phyloP scores from a whole-genome alignment of 2,113 vertebrate genomes.

The Phrynocephalus versicolor region DNA sequence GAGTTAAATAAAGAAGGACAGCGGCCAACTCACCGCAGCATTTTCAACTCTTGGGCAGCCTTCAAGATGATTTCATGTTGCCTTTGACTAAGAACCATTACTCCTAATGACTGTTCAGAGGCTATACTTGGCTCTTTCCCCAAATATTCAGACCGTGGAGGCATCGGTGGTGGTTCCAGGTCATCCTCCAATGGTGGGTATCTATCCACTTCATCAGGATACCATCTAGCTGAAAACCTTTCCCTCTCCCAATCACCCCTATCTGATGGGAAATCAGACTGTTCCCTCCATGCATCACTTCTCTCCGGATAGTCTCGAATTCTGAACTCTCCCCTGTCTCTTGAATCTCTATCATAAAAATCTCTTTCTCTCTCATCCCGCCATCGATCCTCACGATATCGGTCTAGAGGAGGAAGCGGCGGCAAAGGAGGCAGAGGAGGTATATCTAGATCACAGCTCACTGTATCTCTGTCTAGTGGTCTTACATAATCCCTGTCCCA shows the following conservation, averaged over 20 bases:
- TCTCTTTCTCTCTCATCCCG: slow-evolving; percentile 82
- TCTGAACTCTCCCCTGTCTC: slow-evolving; percentile 84
- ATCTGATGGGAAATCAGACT: slow-evolving; percentile 78
- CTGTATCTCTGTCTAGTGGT: slow-evolving; percentile 82
- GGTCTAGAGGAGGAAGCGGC: slow-evolving; percentile 82
- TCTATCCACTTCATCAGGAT: slow-evolving; percentile 75
- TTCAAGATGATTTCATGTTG: slow-evolving; percentile 99
- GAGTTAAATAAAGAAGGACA: neutral
- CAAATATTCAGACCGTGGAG: slow-evolving; percentile 77
- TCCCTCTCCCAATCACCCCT: slow-evolving; percentile 86
- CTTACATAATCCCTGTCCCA: slow-evolving; percentile 80
- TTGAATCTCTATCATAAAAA: slow-evolving; percentile 83
- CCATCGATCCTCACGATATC: slow-evolving; percentile 86
- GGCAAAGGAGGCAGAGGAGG: slow-evolving; percentile 80
- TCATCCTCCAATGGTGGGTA: slow-evolving; percentile 77
- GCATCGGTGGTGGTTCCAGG: slow-evolving; percentile 64
- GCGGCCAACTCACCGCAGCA: slow-evolving; percentile 87
- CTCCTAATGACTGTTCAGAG: slow-evolving; percentile 74
- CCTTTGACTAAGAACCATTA: slow-evolving; percentile 95
- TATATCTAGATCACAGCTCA: slow-evolving; percentile 81
- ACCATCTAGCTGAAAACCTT: slow-evolving; percentile 78
- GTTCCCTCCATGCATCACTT: slow-evolving; percentile 77
- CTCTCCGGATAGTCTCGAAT: slow-evolving; percentile 86
- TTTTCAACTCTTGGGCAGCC: slow-evolving; percentile 97
- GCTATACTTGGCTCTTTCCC: slow-evolving; percentile 76